Conservation (phyloP, 2,888 invertebrate species). For the Camponotus fellah region DNA sequence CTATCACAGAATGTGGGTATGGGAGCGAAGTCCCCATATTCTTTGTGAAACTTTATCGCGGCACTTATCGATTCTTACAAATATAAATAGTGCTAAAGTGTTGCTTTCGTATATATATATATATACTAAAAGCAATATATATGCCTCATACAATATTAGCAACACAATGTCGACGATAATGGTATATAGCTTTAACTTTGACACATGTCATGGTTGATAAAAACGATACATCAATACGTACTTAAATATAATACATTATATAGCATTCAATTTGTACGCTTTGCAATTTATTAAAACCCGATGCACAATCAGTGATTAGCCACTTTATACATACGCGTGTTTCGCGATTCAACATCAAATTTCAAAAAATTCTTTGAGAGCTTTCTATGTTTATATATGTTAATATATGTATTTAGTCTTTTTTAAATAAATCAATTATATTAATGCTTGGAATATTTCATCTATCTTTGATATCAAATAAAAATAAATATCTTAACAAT, state of each 20-base stretch:
- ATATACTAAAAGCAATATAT: conserved; percentile 22
- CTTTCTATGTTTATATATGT: not conserved
- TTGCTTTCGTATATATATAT: not conserved
- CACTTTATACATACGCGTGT: too few species aligned
- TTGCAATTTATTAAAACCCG: not conserved
- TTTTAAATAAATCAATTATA: not conserved
- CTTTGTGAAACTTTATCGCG: conserved; percentile 36
- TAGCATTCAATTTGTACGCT: too few species aligned
- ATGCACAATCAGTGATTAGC: not conserved
- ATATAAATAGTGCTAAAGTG: conserved; percentile 46
- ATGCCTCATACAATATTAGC: conserved; percentile 10
- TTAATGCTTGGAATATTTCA: not conserved
- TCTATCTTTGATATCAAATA: not conserved
- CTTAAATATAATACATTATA: too few species aligned
- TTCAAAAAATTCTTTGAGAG: not conserved
- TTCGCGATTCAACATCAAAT: not conserved
- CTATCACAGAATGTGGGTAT: not conserved
- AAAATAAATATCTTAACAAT: not conserved
- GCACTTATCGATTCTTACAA: conserved; percentile 49
- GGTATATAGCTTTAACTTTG: not conserved
- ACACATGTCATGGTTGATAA: not conserved
- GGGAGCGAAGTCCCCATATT: not conserved
- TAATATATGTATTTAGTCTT: not conserved
- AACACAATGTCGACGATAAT: not conserved
- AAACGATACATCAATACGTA: not conserved